Evolutionary conservation across 2,888 invertebrate species (phyloP).

Genomic region (Caenorhabditis parvicauda): DNA sequence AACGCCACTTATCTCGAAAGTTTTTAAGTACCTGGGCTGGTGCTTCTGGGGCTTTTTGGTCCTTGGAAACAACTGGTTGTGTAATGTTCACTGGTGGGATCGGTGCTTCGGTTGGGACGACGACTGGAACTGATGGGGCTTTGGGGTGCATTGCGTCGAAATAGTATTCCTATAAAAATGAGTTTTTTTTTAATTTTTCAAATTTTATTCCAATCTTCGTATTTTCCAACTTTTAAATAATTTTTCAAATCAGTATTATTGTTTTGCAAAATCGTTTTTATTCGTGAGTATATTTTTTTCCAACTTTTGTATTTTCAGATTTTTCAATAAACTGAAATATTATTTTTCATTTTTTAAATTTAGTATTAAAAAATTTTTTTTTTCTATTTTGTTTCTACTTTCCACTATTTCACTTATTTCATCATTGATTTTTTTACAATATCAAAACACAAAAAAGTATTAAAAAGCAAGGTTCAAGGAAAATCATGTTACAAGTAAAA

Average conservation of each 20-base stretch:
- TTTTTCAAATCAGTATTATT: not conserved
- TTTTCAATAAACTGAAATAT: not conserved
- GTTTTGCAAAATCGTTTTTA: not conserved
- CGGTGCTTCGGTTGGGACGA: not conserved
- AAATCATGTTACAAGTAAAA: too few species aligned
- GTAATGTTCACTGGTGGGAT: too few species aligned
- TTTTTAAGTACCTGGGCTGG: conserved; percentile 1
- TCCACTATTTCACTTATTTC: too few species aligned
- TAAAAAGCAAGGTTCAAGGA: too few species aligned
- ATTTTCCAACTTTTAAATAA: not conserved
- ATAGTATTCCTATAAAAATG: conserved; percentile 45
- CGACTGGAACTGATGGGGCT: not conserved
- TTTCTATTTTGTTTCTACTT: too few species aligned
- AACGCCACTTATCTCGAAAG: not conserved
- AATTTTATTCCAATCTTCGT: too few species aligned
- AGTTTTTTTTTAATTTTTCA: not conserved
- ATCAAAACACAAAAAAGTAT: too few species aligned
- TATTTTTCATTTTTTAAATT: not conserved
- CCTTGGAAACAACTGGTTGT: too few species aligned
- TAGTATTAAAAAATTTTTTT: too few species aligned
- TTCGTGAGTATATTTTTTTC: conserved; percentile 3
- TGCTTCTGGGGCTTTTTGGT: conserved; percentile 2
- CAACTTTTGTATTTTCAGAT: too few species aligned
- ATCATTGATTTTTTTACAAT: too few species aligned
- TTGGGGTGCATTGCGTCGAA: conserved; percentile 45